Base-by-base conservation (phyloP, 1,140 invertebrate species). In the Mycetomoellerius zeteki region DNA sequence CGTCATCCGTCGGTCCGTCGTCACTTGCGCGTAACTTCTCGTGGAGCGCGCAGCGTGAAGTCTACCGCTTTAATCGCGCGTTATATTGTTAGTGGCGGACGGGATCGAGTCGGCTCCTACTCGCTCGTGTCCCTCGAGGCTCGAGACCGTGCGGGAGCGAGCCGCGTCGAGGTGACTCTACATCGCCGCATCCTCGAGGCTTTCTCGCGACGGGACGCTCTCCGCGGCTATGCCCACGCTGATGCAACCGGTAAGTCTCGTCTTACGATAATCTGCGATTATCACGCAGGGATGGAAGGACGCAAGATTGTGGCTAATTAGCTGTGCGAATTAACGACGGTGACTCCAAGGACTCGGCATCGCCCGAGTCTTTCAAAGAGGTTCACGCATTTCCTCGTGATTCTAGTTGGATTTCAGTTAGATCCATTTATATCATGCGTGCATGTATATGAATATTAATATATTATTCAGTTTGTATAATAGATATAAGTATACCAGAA, bases 231-330 rank as follows among this genome's bases (percentile, higher is more conserved):
- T 94, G 93, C 86, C 91, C 33, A 91, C 88, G 8, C 73, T 92
- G 47, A 86, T 91, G 86, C 92, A 93, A 92, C 89, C 93, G 91
- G 93, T 94, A 89, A 93, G 85, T 89, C 8, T 64, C 24, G 5
- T 33, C 47, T 24, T 8, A 43, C 37, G 10, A 43, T 12, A 30
- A 16, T 67, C 43, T 12, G 24, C 24, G 21, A 43, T 60, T 47
- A 60, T 67, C 64, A n/a, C 6, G 58, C 24, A 16, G 4, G 24
- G 24, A 1, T 21, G n/a, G n/a, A 19, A n/a, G 19, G 54, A 8
- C 2, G 0, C 16, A 1, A 16, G 27, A 8, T 2, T 19, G n/a
- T 21, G n/a, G 54, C 16, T 24, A 14, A 33, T 64, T 30, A 30
- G 7, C 27, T 10, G 6, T 16, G 12, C 6, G 21, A 1, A 19